These are phyloP conservation scores for Tupiocoris notatus DNA, from an alignment of 2,888 invertebrate species.

Conservation along the genomic window DNA sequence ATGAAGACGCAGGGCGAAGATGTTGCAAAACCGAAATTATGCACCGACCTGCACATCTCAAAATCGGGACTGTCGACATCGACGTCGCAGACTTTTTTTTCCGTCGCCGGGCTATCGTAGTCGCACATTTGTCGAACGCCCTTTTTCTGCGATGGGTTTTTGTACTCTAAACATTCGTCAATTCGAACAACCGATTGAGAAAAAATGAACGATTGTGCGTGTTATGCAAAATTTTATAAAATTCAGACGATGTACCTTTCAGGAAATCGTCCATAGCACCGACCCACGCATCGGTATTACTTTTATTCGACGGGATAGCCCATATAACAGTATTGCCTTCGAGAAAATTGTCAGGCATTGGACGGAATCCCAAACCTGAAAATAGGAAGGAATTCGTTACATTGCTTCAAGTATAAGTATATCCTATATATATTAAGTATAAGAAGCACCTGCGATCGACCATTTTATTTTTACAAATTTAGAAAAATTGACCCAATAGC, in stretches of 20 bases:
- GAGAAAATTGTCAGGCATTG: conserved; percentile 57
- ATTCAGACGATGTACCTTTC: conserved; percentile 56
- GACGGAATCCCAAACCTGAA: conserved; percentile 66
- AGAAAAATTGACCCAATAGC: too few species aligned
- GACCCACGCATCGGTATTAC: conserved; percentile 60
- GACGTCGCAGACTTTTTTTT: conserved; percentile 60
- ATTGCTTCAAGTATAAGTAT: too few species aligned
- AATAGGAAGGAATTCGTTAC: too few species aligned
- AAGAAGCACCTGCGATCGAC: too few species aligned
- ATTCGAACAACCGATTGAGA: neutral
- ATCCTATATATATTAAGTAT: too few species aligned
- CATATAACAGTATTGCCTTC: conserved; percentile 62
- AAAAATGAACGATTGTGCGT: neutral
- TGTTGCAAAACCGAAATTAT: conserved; percentile 66
- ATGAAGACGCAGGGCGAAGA: conserved; percentile 81
- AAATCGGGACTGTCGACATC: conserved; percentile 52
- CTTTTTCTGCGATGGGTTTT: conserved; percentile 23
- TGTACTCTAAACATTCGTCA: conserved; percentile 11
- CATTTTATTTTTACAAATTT: too few species aligned
- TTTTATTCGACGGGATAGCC: conserved; percentile 59
- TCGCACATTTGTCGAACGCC: conserved; percentile 56
- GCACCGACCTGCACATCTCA: conserved; percentile 57
- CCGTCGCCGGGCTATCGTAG: conserved; percentile 56
- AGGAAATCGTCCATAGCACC: conserved; percentile 60
- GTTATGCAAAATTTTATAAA: neutral